Conservation (phyloP, 2,888 invertebrate species). For the Apodemia zela region DNA sequence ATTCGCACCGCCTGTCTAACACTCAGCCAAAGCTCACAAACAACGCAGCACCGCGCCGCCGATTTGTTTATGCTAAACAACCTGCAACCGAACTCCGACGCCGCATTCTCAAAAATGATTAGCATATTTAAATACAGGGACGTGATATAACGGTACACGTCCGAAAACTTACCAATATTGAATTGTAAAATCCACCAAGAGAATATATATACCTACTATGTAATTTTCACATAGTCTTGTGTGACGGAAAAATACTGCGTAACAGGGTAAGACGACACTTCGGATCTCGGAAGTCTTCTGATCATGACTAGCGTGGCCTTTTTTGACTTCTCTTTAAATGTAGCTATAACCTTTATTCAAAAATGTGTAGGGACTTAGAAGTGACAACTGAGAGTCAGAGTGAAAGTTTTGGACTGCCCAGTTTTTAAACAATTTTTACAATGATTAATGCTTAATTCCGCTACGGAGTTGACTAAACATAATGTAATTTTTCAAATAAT, state of each 20-base stretch:
- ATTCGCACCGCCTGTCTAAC: conserved; percentile 55
- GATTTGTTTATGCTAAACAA: conserved; percentile 71
- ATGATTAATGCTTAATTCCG: background rate
- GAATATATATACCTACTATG: background rate
- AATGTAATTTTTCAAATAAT: conserved; percentile 44
- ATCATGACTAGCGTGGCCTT: too few relatives aligned
- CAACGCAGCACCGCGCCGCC: conserved; percentile 41
- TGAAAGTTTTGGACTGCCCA: background rate
- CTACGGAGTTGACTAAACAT: background rate
- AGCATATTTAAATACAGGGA: conserved; percentile 59
- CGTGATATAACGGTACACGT: conserved; percentile 2
- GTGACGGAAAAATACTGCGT: background rate
- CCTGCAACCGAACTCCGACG: conserved; percentile 52
- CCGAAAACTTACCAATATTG: background rate
- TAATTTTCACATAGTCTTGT: background rate
- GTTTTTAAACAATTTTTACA: background rate
- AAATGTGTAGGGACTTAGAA: background rate
- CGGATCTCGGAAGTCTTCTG: too few relatives aligned
- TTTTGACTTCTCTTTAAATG: background rate
- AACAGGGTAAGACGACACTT: background rate
- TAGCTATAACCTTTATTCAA: background rate
- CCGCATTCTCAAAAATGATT: conserved; percentile 62
- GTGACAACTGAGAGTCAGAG: background rate
- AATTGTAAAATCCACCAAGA: background rate
- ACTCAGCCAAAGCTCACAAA: conserved; percentile 37